A percentile compares a stretch with the other conserved stretches of the same genome.
These are phyloP conservation scores for Acheta domesticus DNA, from an alignment of 2,888 invertebrate genomes.

Conservation along the genomic window DNA sequence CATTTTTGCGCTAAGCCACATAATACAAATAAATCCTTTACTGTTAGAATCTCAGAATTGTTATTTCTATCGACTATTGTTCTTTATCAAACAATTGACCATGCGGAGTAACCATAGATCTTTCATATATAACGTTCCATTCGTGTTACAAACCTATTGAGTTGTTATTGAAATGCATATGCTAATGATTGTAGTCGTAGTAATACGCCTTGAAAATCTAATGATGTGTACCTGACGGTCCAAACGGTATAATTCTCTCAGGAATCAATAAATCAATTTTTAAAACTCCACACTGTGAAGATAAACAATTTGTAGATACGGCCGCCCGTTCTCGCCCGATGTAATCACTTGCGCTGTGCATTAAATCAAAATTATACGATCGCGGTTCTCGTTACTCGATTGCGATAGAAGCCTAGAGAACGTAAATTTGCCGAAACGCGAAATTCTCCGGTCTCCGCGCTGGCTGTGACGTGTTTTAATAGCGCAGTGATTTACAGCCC, in stretches of 20 bases:
- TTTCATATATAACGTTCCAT: too few relatives aligned
- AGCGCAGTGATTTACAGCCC: background rate
- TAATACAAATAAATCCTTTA: too few relatives aligned
- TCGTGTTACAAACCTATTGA: background rate
- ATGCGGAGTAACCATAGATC: too few relatives aligned
- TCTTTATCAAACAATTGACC: too few relatives aligned
- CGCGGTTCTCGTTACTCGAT: background rate
- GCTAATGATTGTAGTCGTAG: background rate
- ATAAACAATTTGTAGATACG: background rate
- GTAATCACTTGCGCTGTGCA: background rate
- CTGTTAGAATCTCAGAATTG: too few relatives aligned
- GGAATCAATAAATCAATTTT: background rate
- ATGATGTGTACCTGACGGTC: background rate
- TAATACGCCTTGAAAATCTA: background rate
- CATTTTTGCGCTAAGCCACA: too few relatives aligned
- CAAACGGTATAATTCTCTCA: background rate
- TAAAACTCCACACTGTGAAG: background rate
- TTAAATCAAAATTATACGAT: background rate
- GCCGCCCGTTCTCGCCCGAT: background rate
- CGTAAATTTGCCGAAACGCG: background rate
- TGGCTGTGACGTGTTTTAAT: background rate
- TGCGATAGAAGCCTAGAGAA: background rate
- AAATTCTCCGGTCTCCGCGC: background rate
- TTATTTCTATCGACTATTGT: too few relatives aligned
- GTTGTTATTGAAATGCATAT: background rate